Conservation (phyloP, 1,140 invertebrate genomes). For the Glomeris maerens region DNA sequence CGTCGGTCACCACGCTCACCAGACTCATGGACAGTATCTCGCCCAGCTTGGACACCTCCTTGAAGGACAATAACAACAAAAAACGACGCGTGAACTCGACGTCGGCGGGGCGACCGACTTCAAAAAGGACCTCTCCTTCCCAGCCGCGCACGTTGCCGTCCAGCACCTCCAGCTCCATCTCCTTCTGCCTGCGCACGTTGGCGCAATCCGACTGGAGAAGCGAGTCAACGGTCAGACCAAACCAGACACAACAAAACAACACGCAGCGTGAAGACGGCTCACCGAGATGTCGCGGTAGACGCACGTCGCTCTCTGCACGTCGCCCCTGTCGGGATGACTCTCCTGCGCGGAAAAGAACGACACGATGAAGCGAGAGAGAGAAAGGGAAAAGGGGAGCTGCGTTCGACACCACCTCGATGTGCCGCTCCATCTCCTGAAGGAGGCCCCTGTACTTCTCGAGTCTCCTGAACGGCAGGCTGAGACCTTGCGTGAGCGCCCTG, state of each 20-base stretch:
- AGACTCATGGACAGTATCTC: constrained; percentile 46
- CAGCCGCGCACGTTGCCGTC: constrained; percentile 81
- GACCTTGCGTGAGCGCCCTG: constrained; percentile 72
- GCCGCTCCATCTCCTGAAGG: constrained; percentile 84
- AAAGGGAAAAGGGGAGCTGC: constrained; percentile 7
- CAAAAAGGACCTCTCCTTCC: constrained; percentile 62
- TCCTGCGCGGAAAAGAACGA: constrained; percentile 42
- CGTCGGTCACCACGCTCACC: constrained; percentile 50
- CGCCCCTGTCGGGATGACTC: constrained; percentile 85
- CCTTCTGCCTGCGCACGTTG: constrained; percentile 77
- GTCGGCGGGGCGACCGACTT: neutral
- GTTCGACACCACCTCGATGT: constrained; percentile 48
- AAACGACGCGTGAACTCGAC: neutral
- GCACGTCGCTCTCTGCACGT: constrained; percentile 81
- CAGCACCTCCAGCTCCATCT: constrained; percentile 87
- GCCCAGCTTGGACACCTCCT: constrained; percentile 26
- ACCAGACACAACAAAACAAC: neutral
- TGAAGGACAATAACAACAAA: constrained; percentile 2
- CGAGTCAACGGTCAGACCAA: constrained; percentile 15
- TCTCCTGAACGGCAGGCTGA: constrained; percentile 87
- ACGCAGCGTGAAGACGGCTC: constrained; percentile 29
- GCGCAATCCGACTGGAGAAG: constrained; percentile 57
- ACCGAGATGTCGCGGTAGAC: constrained; percentile 91
- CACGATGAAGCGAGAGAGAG: too few species aligned
- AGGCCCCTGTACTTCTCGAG: constrained; percentile 77